Base-by-base conservation (phyloP, 2,797 vertebrate genomes). In the Triplophysa yarkandensis region DNA sequence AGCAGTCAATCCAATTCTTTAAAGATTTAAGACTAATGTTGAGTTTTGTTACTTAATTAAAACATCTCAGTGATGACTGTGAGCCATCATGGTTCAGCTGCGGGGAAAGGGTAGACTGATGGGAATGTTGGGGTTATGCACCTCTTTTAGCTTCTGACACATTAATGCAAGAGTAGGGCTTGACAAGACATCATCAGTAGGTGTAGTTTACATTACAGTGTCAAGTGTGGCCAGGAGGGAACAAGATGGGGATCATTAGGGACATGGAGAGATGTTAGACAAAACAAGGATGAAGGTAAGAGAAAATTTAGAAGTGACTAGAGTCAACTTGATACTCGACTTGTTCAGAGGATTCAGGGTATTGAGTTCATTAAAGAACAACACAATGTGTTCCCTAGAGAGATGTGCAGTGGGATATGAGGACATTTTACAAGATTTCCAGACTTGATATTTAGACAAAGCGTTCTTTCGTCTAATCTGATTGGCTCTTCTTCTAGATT, bases 101-200 rank as follows among this genome's bases (percentile, higher is more conserved):
- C 54, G 19, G n/a, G 39, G 70, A 65, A 52, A 68, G 48, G 27
- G 52, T 68, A 78, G 60, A 77, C 57, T 27, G 54, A 30, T 83
- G 82, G 68, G 77, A 81, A 83, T 79, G 76, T 84, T 66, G 57
- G 46, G 34, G 17, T 63, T 82, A 79, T 74, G 76, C 60, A 85
- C 83, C 55, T 74, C 71, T 79, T 86, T 87, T 87, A 87, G 81
- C 77, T 43, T 11, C 50, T 36, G 61, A 68, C 64, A 68, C 23
- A 58, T 48, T 50, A 60, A 44, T 48, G 30, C 14, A 23, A 21
- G 48, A 57, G 27, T 39, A 9, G 61, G 57, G 50, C 30, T 48
- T 21, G 54, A 14, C 17, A 21, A 46, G 16, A 16, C 39, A 67
- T 74, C 21, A 58, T 52, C 54, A 68, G 54, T 25, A 62, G 44